These are phyloP conservation scores for Heterodera carotae DNA, from an alignment of 1,140 invertebrate genomes.

Conservation along the genomic window DNA sequence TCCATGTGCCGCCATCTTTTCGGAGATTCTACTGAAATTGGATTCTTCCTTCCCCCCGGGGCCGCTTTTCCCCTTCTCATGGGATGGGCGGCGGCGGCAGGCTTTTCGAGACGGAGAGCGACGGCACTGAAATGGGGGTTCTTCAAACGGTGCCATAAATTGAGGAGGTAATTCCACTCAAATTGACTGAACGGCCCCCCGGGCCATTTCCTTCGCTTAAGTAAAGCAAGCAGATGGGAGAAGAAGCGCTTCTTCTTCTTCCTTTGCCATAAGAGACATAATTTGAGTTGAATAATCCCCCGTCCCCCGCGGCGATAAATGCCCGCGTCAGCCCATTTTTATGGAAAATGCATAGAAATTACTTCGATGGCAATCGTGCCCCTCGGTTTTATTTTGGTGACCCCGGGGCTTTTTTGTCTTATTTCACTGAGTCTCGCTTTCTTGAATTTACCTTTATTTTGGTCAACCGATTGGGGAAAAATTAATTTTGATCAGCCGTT, in stretches of 20 bases:
- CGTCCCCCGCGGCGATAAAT: neutral
- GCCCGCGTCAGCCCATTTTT: neutral
- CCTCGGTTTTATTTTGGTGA: too few relatives aligned
- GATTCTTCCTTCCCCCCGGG: neutral
- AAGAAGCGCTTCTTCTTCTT: neutral
- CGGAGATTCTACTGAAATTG: neutral
- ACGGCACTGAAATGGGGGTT: neutral
- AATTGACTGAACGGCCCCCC: neutral
- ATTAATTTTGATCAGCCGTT: too few relatives aligned
- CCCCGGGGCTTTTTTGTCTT: too few relatives aligned
- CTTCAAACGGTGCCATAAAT: constrained; percentile 1
- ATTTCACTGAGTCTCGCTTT: too few relatives aligned
- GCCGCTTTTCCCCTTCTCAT: neutral
- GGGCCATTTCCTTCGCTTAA: neutral
- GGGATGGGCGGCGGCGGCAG: neutral
- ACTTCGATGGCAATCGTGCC: too few relatives aligned
- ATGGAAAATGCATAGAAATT: neutral
- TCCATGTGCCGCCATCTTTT: neutral
- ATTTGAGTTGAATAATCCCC: neutral
- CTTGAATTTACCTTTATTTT: too few relatives aligned
- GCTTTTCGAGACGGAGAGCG: neutral
- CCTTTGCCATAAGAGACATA: neutral
- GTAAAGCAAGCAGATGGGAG: neutral
- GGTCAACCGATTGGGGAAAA: too few relatives aligned
- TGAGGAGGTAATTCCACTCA: neutral